A percentile compares a stretch with the other conserved stretches of the same genome.
phyloP scores from a whole-genome alignment of 2,888 invertebrate genomes.

The Augochlorella aurata region DNA sequence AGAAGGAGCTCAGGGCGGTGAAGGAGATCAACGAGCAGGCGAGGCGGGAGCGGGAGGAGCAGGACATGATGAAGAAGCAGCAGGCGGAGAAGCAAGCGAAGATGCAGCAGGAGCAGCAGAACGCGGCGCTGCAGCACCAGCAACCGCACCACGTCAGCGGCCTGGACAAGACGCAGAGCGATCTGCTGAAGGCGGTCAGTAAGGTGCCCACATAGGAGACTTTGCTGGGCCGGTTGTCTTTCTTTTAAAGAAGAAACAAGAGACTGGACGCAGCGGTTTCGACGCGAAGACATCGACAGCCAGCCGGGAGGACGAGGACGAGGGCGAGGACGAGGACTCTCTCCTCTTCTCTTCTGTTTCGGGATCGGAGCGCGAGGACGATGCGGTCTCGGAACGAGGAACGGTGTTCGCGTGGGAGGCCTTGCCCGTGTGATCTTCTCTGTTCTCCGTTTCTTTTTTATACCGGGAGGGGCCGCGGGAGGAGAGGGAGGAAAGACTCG shows the following conservation, averaged over 20 bases:
- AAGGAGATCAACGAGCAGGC: conserved; percentile 98
- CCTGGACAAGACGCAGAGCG: conserved; percentile 88
- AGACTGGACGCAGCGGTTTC: conserved; percentile 58
- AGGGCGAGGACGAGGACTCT: neutral
- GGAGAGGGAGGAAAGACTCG: neutral
- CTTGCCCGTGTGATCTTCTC: conserved; percentile 29
- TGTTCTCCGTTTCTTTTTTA: conserved; percentile 32
- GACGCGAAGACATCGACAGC: conserved; percentile 51
- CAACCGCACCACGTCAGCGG: conserved; percentile 89
- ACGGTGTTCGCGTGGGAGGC: conserved; percentile 38
- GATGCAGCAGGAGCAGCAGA: conserved; percentile 88
- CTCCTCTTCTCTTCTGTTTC: conserved; percentile 1
- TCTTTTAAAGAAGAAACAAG: conserved; percentile 68
- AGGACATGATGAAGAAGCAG: conserved; percentile 95
- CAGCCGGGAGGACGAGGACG: neutral
- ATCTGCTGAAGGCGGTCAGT: conserved; percentile 89
- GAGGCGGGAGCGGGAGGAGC: conserved; percentile 93
- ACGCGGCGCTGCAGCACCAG: conserved; percentile 86
- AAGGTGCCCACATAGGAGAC: conserved; percentile 90
- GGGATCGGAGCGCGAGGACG: neutral
- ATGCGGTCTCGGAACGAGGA: neutral
- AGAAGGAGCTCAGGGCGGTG: conserved; percentile 96
- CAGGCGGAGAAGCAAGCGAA: conserved; percentile 94
- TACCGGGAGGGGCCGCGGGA: neutral
- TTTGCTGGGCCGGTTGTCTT: conserved; percentile 67